Evolutionary conservation across 1,140 invertebrate genomes (phyloP).

Genomic region (Drosophila hydei): DNA sequence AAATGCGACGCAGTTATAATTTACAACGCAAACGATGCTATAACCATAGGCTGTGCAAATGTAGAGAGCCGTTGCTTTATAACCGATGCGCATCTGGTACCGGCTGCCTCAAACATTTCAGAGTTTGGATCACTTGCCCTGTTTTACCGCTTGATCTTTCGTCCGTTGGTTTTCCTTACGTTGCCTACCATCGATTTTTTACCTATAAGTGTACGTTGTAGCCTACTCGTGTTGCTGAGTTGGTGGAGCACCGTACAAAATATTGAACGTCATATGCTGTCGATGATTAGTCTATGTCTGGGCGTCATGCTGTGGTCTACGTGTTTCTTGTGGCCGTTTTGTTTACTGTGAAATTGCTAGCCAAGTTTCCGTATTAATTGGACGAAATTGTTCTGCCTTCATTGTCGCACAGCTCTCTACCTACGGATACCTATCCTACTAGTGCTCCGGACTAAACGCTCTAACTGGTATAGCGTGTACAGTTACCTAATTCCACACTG

Average conservation of each 20-base stretch:
- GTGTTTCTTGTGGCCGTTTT: constrained; percentile 90
- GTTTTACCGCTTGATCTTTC: constrained; percentile 88
- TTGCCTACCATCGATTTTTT: constrained; percentile 88
- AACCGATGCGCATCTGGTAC: constrained; percentile 91
- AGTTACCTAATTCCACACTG: constrained; percentile 92
- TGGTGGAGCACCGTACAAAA: constrained; percentile 86
- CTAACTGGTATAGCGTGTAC: constrained; percentile 91
- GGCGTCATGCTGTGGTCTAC: constrained; percentile 90
- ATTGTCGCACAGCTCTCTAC: constrained; percentile 91
- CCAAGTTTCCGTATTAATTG: constrained; percentile 93
- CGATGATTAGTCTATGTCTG: constrained; percentile 85
- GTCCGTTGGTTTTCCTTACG: constrained; percentile 88
- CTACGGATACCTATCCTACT: constrained; percentile 90
- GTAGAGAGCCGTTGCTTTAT: constrained; percentile 85
- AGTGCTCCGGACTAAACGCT: constrained; percentile 88
- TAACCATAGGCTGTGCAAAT: no score
- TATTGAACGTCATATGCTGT: constrained; percentile 44
- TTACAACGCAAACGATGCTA: constrained; percentile 83
- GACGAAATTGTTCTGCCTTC: constrained; percentile 93
- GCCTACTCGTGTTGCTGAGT: constrained; percentile 87
- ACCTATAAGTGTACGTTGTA: constrained; percentile 85
- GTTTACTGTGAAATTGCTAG: constrained; percentile 91
- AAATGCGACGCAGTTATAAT: constrained; percentile 88
- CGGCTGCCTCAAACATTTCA: constrained; percentile 92
- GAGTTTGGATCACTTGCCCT: constrained; percentile 88